phyloP scores from a whole-genome alignment of 2,797 vertebrate species.

The Nothura maculosa region DNA sequence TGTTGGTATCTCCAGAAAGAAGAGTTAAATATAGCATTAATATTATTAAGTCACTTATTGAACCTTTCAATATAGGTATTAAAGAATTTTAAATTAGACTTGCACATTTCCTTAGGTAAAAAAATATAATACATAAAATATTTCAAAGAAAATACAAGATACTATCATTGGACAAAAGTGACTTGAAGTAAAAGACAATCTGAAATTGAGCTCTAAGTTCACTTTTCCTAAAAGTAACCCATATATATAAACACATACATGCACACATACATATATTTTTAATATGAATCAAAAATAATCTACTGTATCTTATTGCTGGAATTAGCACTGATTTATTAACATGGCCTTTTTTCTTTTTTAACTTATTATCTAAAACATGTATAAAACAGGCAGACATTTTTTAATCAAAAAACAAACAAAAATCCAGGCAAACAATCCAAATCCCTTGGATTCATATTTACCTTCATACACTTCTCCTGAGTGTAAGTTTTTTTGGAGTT shows the following conservation, averaged over 20 bases:
- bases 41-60: neutral
- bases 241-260: neutral
- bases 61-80: neutral
- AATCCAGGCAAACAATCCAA: neutral
- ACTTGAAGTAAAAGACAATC: neutral
- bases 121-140: neutral
- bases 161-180: neutral
- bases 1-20: neutral
- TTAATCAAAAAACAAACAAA: neutral
- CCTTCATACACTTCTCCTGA: constrained; percentile 87
- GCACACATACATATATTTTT: too few relatives aligned
- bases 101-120: neutral
- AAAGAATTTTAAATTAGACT: neutral
- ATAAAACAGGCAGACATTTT: neutral
- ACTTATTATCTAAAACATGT: neutral
- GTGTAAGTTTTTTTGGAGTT: constrained; percentile 67
- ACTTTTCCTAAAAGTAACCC: neutral
- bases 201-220: neutral
- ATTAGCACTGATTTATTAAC: neutral
- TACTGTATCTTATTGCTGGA: neutral
- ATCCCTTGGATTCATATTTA: constrained; percentile 3
- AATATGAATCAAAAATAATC: neutral
- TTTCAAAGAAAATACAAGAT: neutral
- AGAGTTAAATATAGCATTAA: neutral
- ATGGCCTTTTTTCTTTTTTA: neutral